Evolutionary conservation across 2,888 invertebrate species (phyloP).

Genomic region (Megastigmus dorsalis): DNA sequence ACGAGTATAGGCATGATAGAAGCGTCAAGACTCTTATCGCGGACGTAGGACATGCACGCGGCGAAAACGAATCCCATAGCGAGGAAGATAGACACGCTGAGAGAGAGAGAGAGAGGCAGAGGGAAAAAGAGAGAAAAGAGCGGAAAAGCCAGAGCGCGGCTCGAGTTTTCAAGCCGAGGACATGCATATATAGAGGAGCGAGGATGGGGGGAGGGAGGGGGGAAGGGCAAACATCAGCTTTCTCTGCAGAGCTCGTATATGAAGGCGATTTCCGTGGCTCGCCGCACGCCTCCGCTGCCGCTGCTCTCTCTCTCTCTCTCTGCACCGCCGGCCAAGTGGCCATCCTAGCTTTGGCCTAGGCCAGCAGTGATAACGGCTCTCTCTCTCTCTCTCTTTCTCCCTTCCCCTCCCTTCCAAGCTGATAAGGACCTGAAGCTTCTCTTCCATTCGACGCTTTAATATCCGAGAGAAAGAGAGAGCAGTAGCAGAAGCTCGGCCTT

Average conservation of each 20-base stretch:
- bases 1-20: no score
- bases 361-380: slow-evolving; percentile 20
- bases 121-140: background rate
- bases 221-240: slow-evolving; percentile 32
- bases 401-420: no score
- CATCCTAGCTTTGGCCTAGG: slow-evolving; percentile 4
- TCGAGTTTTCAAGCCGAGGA: slow-evolving; percentile 22
- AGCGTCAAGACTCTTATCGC: slow-evolving; percentile 37
- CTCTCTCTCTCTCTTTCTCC: no score
- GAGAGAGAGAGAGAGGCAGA: background rate
- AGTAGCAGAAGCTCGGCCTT: no score
- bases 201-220: no score
- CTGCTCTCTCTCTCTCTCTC: no score
- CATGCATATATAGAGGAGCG: no score
- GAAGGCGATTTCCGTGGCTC: slow-evolving; percentile 46
- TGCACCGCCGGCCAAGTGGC: slow-evolving; percentile 15
- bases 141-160: background rate
- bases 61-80: slow-evolving; percentile 13
- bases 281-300: no score
- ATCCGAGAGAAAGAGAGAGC: slow-evolving; percentile 42
- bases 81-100: background rate
- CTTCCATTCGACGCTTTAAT: slow-evolving; percentile 57
- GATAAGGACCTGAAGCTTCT: slow-evolving; percentile 64
- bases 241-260: slow-evolving; percentile 25
- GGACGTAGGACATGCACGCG: slow-evolving; percentile 12